Conservation (phyloP, 1,140 invertebrate genomes). For the Heliothis subflexa region DNA sequence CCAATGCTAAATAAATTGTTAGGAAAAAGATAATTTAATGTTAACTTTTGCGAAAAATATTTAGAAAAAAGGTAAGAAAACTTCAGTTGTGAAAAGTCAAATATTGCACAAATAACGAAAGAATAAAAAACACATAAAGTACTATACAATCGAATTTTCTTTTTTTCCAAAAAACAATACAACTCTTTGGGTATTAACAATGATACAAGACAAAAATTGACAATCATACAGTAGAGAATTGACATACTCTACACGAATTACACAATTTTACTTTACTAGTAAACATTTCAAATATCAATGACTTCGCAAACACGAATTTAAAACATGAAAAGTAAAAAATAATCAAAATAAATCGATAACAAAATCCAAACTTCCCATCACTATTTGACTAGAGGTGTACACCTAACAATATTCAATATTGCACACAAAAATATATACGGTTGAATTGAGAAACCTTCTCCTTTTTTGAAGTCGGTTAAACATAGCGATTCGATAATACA, state of each 20-base stretch:
- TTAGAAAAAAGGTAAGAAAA: background rate
- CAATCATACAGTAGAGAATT: conserved; percentile 65
- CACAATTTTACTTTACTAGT: conserved; percentile 58
- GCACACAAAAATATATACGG: too few species aligned
- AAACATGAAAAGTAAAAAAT: background rate
- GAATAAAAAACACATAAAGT: background rate
- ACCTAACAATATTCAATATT: background rate
- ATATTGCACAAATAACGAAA: background rate
- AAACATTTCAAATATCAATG: conserved; percentile 40
- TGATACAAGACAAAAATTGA: conserved; percentile 54
- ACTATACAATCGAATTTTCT: background rate
- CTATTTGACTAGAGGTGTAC: conserved; percentile 13
- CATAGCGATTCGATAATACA: background rate
- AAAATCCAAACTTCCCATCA: background rate
- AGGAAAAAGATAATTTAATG: conserved; percentile 8
- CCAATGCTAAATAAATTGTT: conserved; percentile 48
- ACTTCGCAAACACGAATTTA: conserved; percentile 36
- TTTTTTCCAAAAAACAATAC: conserved; percentile 10
- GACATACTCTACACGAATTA: conserved; percentile 70
- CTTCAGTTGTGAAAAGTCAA: background rate
- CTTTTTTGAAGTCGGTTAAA: too few species aligned
- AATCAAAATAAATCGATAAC: background rate
- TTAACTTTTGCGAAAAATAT: conserved; percentile 20
- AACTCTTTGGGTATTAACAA: background rate
- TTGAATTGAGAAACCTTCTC: too few species aligned